phyloP scores from a whole-genome alignment of 2,888 invertebrate species.

The Polydrusus tereticollis region DNA sequence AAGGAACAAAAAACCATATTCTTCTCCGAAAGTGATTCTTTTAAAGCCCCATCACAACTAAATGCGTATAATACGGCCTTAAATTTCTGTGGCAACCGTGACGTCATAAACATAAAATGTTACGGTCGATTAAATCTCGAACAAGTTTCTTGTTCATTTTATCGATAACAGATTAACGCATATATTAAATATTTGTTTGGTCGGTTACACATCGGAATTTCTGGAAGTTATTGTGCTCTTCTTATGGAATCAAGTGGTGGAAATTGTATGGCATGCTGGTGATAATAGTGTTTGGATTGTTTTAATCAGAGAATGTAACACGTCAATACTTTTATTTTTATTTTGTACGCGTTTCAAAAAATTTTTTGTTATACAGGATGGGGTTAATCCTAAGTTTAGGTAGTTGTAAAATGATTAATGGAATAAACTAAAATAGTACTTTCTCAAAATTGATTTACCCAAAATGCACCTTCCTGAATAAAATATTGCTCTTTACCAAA shows the following conservation, averaged over 20 bases:
- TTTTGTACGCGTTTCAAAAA: too few species aligned
- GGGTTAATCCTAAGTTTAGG: background rate
- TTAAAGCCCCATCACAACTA: constrained; percentile 23
- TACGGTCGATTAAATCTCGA: constrained; percentile 36
- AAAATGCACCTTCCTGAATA: background rate
- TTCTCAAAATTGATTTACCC: too few species aligned
- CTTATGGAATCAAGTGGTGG: constrained; percentile 9
- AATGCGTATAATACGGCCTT: constrained; percentile 35
- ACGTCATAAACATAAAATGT: constrained; percentile 45
- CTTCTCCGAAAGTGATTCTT: constrained; percentile 17
- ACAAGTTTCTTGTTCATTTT: constrained; percentile 35
- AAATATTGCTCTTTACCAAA: background rate
- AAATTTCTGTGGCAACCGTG: constrained; percentile 39
- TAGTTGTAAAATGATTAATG: background rate
- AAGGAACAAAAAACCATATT: constrained; percentile 9
- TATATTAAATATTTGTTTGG: constrained; percentile 37
- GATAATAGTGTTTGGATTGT: constrained; percentile 1
- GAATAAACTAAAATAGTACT: background rate
- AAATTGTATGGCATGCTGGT: background rate
- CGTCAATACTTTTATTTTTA: too few species aligned
- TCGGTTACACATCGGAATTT: constrained; percentile 12
- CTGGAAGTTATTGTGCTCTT: constrained; percentile 4
- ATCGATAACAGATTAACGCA: constrained; percentile 36
- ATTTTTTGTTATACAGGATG: too few species aligned
- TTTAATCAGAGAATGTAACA: too few species aligned